Percentiles rank a stretch among this genome's conserved stretches.
Evolutionary conservation across 2,113 vertebrate genomes (phyloP).

Genomic region (Nibea albiflora): DNA sequence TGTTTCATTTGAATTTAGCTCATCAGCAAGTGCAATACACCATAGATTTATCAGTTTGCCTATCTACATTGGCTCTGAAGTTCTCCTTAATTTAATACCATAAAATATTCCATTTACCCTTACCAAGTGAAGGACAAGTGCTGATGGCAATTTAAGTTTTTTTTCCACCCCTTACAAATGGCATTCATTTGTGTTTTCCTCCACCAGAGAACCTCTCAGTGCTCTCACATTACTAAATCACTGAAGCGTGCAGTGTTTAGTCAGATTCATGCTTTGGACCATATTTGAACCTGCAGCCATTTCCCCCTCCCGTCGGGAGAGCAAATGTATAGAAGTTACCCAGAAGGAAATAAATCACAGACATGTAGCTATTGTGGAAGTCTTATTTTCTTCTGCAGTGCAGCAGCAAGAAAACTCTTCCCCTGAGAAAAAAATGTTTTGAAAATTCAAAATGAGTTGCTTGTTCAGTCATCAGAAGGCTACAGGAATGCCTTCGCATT

Average conservation of each 20-base stretch:
- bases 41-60: slow-evolving; percentile 56
- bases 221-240: slow-evolving; percentile 53
- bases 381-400: slow-evolving; percentile 40
- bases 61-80: slow-evolving; percentile 38
- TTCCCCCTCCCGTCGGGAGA: background rate
- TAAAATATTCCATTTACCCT: slow-evolving; percentile 59
- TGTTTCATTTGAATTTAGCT: slow-evolving; percentile 61
- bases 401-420: slow-evolving; percentile 2
- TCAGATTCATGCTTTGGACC: slow-evolving; percentile 37
- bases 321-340: slow-evolving; percentile 21
- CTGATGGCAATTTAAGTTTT: slow-evolving; percentile 53
- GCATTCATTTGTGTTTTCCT: slow-evolving; percentile 33
- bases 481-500: slow-evolving; percentile 2
- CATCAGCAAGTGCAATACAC: slow-evolving; percentile 43
- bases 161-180: slow-evolving; percentile 22
- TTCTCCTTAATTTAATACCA: slow-evolving; percentile 54
- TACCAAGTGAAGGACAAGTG: slow-evolving; percentile 51
- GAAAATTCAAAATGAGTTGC: slow-evolving; percentile 28
- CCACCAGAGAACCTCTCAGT: slow-evolving; percentile 31
- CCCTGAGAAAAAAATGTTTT: slow-evolving; percentile 26
- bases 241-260: slow-evolving; percentile 38
- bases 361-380: slow-evolving; percentile 27
- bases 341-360: slow-evolving; percentile 31
- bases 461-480: slow-evolving; percentile 33
- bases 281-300: slow-evolving; percentile 42